phyloP scores from a whole-genome alignment of 2,113 vertebrate genomes.

The Thinocorus orbignyianus region DNA sequence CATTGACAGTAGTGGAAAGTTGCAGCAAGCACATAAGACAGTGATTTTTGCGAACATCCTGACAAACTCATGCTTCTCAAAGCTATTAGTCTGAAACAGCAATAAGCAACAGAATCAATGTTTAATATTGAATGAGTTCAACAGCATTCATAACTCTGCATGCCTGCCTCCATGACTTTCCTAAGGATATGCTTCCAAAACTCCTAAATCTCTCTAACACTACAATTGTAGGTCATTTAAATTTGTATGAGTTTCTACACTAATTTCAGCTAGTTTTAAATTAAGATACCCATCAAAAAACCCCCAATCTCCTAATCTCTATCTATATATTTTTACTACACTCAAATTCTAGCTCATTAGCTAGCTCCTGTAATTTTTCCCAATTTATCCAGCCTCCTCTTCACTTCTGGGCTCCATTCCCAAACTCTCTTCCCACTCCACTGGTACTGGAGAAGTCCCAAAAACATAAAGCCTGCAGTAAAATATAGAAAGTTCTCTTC shows the following conservation, averaged over 20 bases:
- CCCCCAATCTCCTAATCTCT: not conserved
- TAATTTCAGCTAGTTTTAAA: constrained; percentile 34
- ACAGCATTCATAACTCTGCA: not conserved
- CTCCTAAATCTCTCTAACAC: not conserved
- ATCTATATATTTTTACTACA: constrained; percentile 18
- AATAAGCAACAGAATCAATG: not conserved
- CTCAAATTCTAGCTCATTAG: constrained; percentile 1
- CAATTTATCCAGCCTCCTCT: constrained; percentile 34
- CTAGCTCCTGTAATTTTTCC: constrained; percentile 11
- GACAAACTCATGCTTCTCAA: not conserved
- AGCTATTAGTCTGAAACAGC: not conserved
- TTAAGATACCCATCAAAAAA: not conserved
- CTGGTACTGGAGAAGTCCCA: constrained; percentile 37
- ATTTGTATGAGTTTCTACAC: not conserved
- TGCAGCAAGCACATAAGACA: not conserved
- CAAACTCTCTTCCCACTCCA: constrained; percentile 26
- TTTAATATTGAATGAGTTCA: not conserved
- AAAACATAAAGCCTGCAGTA: constrained; percentile 15
- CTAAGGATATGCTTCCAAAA: not conserved
- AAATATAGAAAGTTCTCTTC: constrained; percentile 24
- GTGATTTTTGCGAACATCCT: not conserved
- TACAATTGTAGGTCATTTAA: not conserved
- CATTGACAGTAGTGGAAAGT: not conserved
- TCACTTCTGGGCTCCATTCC: constrained; percentile 35
- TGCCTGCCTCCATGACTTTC: not conserved